A percentile compares a stretch with the other conserved stretches of the same genome.
These are phyloP conservation scores for Diaprepes abbreviatus DNA, from an alignment of 2,888 invertebrate species.

Conservation along the genomic window DNA sequence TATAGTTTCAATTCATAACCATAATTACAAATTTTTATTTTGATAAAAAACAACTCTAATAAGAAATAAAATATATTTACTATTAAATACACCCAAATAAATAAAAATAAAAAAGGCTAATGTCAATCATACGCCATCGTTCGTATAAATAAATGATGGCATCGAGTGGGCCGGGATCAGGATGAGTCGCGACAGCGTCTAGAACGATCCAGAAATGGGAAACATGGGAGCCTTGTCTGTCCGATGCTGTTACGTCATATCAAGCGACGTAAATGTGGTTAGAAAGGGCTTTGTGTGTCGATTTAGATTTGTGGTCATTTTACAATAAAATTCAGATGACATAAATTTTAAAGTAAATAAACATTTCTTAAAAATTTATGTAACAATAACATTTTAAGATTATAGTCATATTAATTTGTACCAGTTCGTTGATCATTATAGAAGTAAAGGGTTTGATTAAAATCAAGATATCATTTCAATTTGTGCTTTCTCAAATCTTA, in stretches of 20 bases:
- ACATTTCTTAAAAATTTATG: not conserved
- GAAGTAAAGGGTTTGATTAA: too few relatives aligned
- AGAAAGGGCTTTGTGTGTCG: slow-evolving; percentile 24
- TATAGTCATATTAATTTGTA: too few relatives aligned
- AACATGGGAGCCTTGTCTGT: slow-evolving; percentile 39
- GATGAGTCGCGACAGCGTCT: slow-evolving; percentile 68
- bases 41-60: too few relatives aligned
- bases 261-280: slow-evolving; percentile 42
- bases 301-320: slow-evolving; percentile 34
- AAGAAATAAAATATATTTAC: too few relatives aligned
- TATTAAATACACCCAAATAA: slow-evolving; percentile 3
- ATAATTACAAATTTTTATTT: too few relatives aligned
- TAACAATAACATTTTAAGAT: too few relatives aligned
- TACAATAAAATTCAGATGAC: not conserved
- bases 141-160: slow-evolving; percentile 48
- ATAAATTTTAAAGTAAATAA: not conserved
- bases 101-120: slow-evolving; percentile 6
- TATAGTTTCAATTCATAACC: too few relatives aligned
- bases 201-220: slow-evolving; percentile 65
- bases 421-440: too few relatives aligned
- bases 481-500: too few relatives aligned
- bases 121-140: slow-evolving; percentile 45
- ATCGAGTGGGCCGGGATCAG: slow-evolving; percentile 57
- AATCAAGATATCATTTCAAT: too few relatives aligned
- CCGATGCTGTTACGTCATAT: slow-evolving; percentile 42